Conservation (phyloP, 1,140 invertebrate species). For the Hetaerina americana region DNA sequence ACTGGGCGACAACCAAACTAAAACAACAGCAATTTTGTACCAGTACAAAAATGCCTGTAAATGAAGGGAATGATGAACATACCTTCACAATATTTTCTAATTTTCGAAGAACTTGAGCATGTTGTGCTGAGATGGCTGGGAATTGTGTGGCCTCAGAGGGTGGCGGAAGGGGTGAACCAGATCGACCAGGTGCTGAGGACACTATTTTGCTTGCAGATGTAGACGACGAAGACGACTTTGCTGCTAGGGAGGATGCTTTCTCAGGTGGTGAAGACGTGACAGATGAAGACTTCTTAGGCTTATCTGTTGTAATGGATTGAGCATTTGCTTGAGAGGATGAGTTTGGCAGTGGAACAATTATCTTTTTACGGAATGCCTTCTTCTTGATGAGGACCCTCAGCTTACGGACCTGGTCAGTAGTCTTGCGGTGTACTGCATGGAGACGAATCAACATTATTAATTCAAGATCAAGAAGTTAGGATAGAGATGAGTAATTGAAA, state of each 20-base stretch:
- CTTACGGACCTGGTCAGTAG: constrained; percentile 42
- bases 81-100: background rate
- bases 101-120: background rate
- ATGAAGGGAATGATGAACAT: no score
- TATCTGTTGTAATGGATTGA: background rate
- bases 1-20: no score
- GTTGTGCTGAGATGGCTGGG: background rate
- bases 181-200: background rate
- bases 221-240: background rate
- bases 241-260: background rate
- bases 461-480: constrained; percentile 12
- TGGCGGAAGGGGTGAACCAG: background rate
- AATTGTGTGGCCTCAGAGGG: background rate
- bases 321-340: background rate
- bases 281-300: background rate
- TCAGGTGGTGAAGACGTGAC: background rate
- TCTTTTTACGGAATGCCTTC: constrained; percentile 39
- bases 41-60: no score
- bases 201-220: background rate
- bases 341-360: constrained; percentile 13
- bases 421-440: constrained; percentile 36
- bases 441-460: constrained; percentile 13
- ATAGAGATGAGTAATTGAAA: constrained; percentile 4
- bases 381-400: constrained; percentile 41
- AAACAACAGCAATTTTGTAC: no score